Percentiles rank a stretch among this genome's conserved stretches.
These are phyloP conservation scores for Gallirallus australis DNA, from an alignment of 2,797 vertebrate genomes.

Conservation along the genomic window DNA sequence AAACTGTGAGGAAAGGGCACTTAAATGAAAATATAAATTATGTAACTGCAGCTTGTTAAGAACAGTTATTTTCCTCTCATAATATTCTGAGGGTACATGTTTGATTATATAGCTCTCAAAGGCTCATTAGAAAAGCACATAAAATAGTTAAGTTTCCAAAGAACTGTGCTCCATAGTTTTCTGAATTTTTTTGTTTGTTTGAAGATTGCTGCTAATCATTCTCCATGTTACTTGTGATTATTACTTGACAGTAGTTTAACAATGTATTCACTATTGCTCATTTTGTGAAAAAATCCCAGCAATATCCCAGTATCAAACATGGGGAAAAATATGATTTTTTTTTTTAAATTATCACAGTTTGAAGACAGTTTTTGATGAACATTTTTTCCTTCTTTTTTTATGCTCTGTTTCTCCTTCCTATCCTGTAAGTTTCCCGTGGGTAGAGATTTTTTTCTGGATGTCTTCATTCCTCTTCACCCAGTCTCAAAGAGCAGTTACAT, in stretches of 20 bases:
- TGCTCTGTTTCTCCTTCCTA: background rate
- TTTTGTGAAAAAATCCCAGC: background rate
- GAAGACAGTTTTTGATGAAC: background rate
- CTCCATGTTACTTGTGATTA: background rate
- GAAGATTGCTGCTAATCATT: background rate
- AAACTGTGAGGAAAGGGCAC: slow-evolving; percentile 12
- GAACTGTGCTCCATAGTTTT: background rate
- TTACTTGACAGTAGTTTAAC: background rate
- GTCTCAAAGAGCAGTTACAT: background rate
- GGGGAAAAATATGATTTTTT: background rate
- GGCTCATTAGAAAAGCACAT: background rate
- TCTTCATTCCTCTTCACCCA: background rate
- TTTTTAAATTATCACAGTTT: background rate
- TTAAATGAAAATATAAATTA: slow-evolving; percentile 30
- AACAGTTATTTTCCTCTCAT: background rate
- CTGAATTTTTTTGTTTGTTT: background rate
- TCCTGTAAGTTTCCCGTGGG: background rate
- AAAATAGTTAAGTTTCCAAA: background rate
- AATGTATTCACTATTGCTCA: background rate
- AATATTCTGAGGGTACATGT: background rate
- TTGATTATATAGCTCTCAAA: background rate
- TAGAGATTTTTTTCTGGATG: background rate
- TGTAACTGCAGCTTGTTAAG: background rate
- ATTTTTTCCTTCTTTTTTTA: background rate
- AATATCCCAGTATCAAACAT: background rate